Percentiles rank a stretch among this genome's conserved stretches.
Conservation (phyloP, 2,113 vertebrate genomes). For the Rhinolophus sinicus region DNA sequence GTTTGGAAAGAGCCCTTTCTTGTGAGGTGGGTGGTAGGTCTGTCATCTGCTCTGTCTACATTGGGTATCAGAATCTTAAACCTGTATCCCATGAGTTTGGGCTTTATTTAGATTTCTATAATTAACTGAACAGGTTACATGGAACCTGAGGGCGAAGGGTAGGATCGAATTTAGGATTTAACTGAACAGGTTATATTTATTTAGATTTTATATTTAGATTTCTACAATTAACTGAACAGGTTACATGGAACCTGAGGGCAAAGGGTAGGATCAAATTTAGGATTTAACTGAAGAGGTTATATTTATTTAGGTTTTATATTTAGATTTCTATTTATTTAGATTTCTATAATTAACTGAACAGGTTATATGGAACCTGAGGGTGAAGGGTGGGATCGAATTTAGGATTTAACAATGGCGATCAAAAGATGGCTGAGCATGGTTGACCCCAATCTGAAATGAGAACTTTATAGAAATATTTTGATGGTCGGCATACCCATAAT, state of each 20-base stretch:
- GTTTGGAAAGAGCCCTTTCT: neutral
- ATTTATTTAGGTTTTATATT: no score
- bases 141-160: neutral
- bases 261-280: slow-evolving; percentile 35
- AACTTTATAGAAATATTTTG: slow-evolving; percentile 38
- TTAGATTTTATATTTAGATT: neutral
- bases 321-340: no score
- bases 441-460: slow-evolving; percentile 40
- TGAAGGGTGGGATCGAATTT: slow-evolving; percentile 34
- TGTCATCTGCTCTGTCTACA: neutral
- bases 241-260: neutral
- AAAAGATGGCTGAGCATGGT: neutral
- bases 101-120: neutral
- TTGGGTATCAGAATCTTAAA: neutral
- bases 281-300: neutral
- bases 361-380: neutral
- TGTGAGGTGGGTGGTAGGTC: neutral
- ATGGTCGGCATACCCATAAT: neutral
- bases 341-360: neutral
- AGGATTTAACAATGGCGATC: slow-evolving; percentile 4
- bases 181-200: neutral
- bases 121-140: neutral
- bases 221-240: neutral
- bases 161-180: slow-evolving; percentile 33
- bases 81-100: neutral